phyloP scores from a whole-genome alignment of 2,113 vertebrate species.

The Larimichthys crocea region DNA sequence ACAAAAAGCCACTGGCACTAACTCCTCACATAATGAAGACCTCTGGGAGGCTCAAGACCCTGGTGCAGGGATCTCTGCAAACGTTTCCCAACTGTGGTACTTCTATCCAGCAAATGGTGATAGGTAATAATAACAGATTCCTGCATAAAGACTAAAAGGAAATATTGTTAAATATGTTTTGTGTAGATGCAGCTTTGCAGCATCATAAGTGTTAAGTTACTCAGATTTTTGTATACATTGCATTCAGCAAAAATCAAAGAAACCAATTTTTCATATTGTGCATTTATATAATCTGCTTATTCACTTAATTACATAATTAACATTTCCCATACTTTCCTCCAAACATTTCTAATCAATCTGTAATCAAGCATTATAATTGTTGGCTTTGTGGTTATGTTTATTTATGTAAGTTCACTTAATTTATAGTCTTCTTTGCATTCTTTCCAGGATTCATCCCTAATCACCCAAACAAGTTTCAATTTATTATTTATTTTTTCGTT shows the following conservation, averaged over 20 bases:
- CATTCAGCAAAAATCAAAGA: conserved; percentile 6
- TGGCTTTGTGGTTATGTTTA: background rate
- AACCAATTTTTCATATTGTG: conserved; percentile 6
- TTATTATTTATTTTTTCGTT: background rate
- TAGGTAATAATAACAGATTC: background rate
- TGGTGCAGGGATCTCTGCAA: conserved; percentile 19
- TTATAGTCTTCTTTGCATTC: background rate
- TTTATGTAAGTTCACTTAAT: conserved; percentile 1
- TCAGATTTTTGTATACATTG: background rate
- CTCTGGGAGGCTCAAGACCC: conserved; percentile 48
- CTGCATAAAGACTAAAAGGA: background rate
- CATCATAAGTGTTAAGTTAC: background rate
- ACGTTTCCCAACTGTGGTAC: conserved; percentile 1
- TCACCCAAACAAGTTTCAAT: conserved; percentile 19
- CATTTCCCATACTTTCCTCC: background rate
- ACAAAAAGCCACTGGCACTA: conserved; percentile 46
- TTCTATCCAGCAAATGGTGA: conserved; percentile 14
- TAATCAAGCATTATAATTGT: conserved; percentile 1
- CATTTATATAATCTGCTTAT: background rate
- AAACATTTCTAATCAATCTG: conserved; percentile 12
- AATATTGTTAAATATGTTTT: conserved; percentile 2
- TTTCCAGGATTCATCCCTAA: background rate
- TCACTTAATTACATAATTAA: background rate
- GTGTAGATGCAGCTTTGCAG: background rate
- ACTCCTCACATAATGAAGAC: conserved; percentile 65